These are phyloP conservation scores for Silvanus unidentatus DNA, from an alignment of 2,888 invertebrate genomes.

Conservation along the genomic window DNA sequence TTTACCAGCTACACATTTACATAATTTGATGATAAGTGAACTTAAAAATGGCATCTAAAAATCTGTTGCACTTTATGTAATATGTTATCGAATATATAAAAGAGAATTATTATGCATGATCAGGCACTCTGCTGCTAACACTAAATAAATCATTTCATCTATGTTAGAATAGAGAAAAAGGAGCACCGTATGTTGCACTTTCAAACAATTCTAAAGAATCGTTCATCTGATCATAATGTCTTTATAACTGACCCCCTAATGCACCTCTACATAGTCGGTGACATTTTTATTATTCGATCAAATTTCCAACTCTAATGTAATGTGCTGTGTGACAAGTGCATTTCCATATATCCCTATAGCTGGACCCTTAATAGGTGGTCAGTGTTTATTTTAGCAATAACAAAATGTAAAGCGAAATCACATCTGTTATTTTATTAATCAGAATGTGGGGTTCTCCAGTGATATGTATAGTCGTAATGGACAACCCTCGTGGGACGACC, in stretches of 20 bases:
- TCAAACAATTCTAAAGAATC: slow-evolving; percentile 13
- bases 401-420: slow-evolving; percentile 21
- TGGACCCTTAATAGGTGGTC: too few species aligned
- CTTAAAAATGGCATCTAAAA: too few species aligned
- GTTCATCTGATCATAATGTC: slow-evolving; percentile 14
- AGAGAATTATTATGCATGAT: slow-evolving; percentile 4
- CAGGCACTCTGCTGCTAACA: slow-evolving; percentile 1
- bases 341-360: too few species aligned
- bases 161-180: slow-evolving; percentile 18
- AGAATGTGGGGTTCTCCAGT: slow-evolving; percentile 22
- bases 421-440: slow-evolving; percentile 36
- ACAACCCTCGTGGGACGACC: slow-evolving; percentile 31
- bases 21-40: too few species aligned
- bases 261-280: too few species aligned
- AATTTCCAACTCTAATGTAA: too few species aligned
- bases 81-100: neutral
- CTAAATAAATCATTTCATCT: slow-evolving; percentile 16
- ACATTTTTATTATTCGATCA: too few species aligned
- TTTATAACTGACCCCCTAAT: slow-evolving; percentile 9
- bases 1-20: too few species aligned
- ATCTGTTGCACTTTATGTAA: too few species aligned
- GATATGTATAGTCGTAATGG: slow-evolving; percentile 26
- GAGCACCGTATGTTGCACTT: slow-evolving; percentile 18
- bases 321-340: too few species aligned
- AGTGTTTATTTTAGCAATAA: too few species aligned